Conservation (phyloP, 2,888 invertebrate species). For the Pelosia muscerda region DNA sequence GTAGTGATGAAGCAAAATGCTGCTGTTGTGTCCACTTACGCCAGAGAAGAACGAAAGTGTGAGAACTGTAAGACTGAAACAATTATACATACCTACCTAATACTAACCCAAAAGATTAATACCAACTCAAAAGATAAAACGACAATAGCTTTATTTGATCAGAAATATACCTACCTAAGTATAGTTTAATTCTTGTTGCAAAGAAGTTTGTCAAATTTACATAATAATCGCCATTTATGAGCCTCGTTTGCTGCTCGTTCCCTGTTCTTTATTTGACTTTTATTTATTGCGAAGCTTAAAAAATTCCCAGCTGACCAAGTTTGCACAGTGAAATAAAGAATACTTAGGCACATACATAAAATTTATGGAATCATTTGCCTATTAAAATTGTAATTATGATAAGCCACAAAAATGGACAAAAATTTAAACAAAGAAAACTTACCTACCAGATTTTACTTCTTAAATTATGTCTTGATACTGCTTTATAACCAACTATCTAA, state of each 20-base stretch:
- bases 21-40: not conserved
- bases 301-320: not conserved
- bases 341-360: constrained; percentile 4
- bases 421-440: too few species aligned
- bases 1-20: too few species aligned
- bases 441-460: too few species aligned
- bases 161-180: too few species aligned
- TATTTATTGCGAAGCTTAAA: constrained; percentile 4
- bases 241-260: not conserved
- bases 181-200: not conserved
- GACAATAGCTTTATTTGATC: not conserved
- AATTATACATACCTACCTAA: not conserved
- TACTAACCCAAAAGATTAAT: not conserved
- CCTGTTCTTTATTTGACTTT: not conserved
- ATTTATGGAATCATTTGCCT: not conserved
- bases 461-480: too few species aligned
- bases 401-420: too few species aligned
- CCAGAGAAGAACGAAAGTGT: too few species aligned
- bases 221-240: constrained; percentile 17
- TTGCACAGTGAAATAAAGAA: not conserved
- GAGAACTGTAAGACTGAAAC: not conserved
- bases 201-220: constrained; percentile 1
- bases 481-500: too few species aligned
- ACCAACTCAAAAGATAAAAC: not conserved
- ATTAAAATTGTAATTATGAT: not conserved